Base-by-base conservation (phyloP, 1,140 invertebrate genomes). In the Drosophila varians region DNA sequence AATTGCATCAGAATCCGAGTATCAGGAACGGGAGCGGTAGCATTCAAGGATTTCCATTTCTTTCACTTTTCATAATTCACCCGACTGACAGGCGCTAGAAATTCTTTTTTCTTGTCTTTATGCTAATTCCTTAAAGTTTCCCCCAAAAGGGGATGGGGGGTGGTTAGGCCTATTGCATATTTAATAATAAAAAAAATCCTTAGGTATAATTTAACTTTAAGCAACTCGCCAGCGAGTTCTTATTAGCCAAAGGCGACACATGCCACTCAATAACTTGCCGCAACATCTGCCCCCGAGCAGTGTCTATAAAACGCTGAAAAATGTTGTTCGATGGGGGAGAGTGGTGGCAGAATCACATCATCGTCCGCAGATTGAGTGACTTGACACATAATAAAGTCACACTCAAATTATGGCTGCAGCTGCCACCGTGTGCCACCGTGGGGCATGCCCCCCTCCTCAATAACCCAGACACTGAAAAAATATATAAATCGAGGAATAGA, bases 311-410 rank as follows among this genome's bases (percentile, higher is more conserved):
- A 25, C 25, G 69, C 45, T 52, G 46, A 43, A 34, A 25, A 34
- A 43, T 42, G 57, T 31, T 74, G 46, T 74, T 65, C 74, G 74
- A 53, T 34, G 26, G 14, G 5, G 28, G 53, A 14, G 14, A 43
- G 19, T 31, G 34, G 43, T 54, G 60, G 38, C 43, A 28, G 69
- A 77, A 82, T 77, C 79, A 60, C 71, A 79, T 75, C 80, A 68
- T 57, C 71, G 75, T 80, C 76, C 80, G 66, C 76, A 84, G 76
- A 84, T 84, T 84, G 80, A 84, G 65, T 79, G 71, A 84, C 80
- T 83, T 83, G 78, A 86, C 80, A 86, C 80, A 86, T 84, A 86
- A 84, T 84, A 84, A 84, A 84, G 80, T 84, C 80, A 69, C 80
- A 80, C 70, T 74, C 61, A 84, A 86, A 86, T 86, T 84, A 86